phyloP scores from a whole-genome alignment of 2,113 vertebrate genomes.

The Pyrgilauda ruficollis region DNA sequence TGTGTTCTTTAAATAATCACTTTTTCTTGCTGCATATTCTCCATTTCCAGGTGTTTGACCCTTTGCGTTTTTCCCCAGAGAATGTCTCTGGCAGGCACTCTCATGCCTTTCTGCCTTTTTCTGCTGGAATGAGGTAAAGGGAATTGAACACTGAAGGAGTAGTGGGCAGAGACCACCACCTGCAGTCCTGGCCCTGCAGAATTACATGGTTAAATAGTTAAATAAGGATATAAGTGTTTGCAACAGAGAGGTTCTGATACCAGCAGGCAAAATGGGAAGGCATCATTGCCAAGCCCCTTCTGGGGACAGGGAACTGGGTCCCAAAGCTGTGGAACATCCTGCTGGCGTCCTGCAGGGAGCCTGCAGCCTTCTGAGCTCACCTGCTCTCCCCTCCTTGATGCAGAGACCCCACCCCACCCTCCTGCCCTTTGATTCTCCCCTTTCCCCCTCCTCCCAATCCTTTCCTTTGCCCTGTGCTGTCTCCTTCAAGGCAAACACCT shows the following conservation, averaged over 20 bases:
- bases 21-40: neutral
- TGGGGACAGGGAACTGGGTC: neutral
- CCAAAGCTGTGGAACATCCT: neutral
- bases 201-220: neutral
- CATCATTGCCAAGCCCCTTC: neutral
- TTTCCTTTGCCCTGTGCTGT: neutral
- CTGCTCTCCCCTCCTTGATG: neutral
- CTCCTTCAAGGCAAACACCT: neutral
- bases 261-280: neutral
- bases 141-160: neutral
- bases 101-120: constrained; percentile 84
- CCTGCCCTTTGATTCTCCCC: neutral
- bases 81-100: constrained; percentile 76
- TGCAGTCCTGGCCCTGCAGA: neutral
- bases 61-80: constrained; percentile 81
- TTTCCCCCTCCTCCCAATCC: neutral
- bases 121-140: constrained; percentile 69
- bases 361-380: neutral
- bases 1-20: neutral
- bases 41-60: constrained; percentile 80
- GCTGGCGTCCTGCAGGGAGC: neutral
- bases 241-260: neutral
- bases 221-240: neutral
- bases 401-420: neutral
- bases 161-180: neutral